Evolutionary conservation across 2,888 invertebrate genomes (phyloP), one percentile per base, ranked within the genome.

Genomic region (Perdita meconis): DNA sequence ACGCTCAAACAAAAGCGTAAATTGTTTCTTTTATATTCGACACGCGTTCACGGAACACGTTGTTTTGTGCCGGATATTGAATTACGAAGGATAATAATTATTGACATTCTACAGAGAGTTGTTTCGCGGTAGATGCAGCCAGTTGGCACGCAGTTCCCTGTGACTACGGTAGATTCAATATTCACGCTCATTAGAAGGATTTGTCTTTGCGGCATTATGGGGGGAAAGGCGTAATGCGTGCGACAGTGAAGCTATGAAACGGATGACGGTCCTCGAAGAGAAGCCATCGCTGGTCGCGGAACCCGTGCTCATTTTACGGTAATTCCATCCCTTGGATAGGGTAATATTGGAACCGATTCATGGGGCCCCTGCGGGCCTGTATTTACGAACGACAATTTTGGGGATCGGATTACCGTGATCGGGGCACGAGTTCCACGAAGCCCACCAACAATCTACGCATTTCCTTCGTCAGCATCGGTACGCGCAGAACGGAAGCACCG

Each of bases 221-320:
- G 3, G 8, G 8, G 1, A 16, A 2, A n/a, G n/a, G n/a, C n/a
- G 10, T 10, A 19, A 22, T 2, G 1, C 34, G n/a, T n/a, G 12
- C 6, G 10, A 24, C 6, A 36, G 26, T 24, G 12, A 19, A 16
- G n/a, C 34, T 19, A 1, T 12, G 8, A 16, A 13, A 38, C 24
- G 22, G 26, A 47, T 12, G 36, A 8, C 6, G 24, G 30, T 61
- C 10, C 13, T 34, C n/a, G 59, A 66, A 55, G 61, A 77, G 71
- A 71, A 56, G 78, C 77, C 80, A 83, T 79, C 70, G 64, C 56
- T 67, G 77, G 78, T 83, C 74, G 82, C 78, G 78, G 78, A 85
- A 80, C 80, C n/a, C 57, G 60, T 82, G 80, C 72, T 81, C 65
- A 53, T 65, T 60, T 81, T 79, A 76, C 77, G 81, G 63, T 80